phyloP scores from a whole-genome alignment of 2,113 vertebrate genomes.

The Daboia siamensis region DNA sequence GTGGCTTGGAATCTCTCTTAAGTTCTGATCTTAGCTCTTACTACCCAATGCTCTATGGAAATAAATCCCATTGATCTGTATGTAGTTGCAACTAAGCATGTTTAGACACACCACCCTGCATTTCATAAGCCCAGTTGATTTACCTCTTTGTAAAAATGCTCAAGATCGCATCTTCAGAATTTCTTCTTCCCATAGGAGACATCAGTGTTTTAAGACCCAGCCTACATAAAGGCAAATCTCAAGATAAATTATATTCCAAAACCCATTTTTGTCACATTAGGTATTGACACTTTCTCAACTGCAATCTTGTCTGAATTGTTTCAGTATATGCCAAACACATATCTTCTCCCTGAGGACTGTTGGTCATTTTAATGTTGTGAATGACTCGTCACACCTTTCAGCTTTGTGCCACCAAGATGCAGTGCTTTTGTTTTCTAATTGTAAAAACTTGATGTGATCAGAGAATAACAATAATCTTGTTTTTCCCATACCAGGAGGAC shows the following conservation, averaged over 20 bases:
- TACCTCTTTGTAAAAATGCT: background rate
- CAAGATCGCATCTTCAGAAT: background rate
- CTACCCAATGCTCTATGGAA: background rate
- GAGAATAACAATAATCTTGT: conserved; percentile 31
- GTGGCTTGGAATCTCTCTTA: background rate
- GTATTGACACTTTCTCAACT: conserved; percentile 40
- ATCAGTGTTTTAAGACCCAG: conserved; percentile 28
- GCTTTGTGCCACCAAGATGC: conserved; percentile 34
- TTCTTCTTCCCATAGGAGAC: background rate
- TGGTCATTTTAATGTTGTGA: conserved; percentile 36
- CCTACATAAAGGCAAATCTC: conserved; percentile 22
- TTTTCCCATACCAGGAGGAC: background rate
- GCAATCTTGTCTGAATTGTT: conserved; percentile 32
- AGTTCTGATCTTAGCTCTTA: background rate
- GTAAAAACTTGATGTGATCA: conserved; percentile 38
- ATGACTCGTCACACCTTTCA: conserved; percentile 57
- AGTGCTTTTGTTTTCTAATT: background rate
- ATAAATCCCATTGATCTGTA: background rate
- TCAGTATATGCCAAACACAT: conserved; percentile 27
- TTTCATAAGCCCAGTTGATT: background rate
- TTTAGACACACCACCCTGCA: background rate
- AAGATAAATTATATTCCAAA: conserved; percentile 31
- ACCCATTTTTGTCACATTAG: conserved; percentile 38
- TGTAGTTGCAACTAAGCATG: background rate
- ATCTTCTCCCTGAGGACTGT: conserved; percentile 26